Conservation (phyloP, 2,113 vertebrate species). For the Panthera uncia region DNA sequence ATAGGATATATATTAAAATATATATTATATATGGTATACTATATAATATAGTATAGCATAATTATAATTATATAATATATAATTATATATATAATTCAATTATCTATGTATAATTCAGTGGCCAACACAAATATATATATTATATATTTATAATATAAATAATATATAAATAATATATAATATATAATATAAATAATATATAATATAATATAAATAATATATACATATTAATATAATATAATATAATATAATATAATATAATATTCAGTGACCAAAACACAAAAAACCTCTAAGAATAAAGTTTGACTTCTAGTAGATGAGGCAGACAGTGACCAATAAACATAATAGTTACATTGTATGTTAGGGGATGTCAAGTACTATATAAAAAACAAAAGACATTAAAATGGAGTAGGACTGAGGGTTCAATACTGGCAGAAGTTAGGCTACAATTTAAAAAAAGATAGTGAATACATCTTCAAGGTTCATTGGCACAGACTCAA, state of each 20-base stretch:
- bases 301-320: background rate
- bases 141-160: no score
- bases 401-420: fast-evolving
- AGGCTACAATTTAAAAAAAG: background rate
- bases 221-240: no score
- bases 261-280: background rate
- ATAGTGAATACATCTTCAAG: background rate
- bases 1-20: background rate
- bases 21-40: no score
- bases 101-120: no score
- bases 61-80: no score
- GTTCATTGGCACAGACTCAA: background rate
- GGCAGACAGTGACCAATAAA: background rate
- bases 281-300: background rate
- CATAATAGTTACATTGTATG: background rate
- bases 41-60: no score
- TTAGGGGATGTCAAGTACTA: background rate
- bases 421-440: background rate
- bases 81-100: no score
- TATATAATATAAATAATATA: no score
- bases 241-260: no score
- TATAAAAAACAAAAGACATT: background rate
- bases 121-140: no score
- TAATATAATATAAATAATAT: no score
- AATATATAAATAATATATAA: no score